phyloP scores from a whole-genome alignment of 2,888 invertebrate species.

The Brachynemurus nebulosus region DNA sequence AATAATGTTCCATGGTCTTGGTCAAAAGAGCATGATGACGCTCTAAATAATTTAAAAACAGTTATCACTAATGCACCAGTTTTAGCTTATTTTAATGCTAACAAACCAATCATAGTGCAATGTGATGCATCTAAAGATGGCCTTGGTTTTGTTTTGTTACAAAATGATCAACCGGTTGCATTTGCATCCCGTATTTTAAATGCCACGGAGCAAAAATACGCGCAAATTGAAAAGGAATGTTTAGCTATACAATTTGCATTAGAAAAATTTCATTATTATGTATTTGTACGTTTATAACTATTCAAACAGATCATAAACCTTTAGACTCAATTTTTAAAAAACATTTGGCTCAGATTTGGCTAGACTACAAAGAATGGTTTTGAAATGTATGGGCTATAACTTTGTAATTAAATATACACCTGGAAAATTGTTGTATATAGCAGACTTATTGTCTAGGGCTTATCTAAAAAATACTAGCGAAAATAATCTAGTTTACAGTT shows the following conservation, averaged over 20 bases:
- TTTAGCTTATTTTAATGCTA: background rate
- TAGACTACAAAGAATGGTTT: background rate
- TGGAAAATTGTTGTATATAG: background rate
- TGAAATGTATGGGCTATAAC: constrained; percentile 4
- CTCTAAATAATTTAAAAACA: background rate
- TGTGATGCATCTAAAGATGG: background rate
- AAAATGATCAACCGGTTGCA: background rate
- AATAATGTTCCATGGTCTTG: background rate
- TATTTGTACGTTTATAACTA: background rate
- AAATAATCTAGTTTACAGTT: too few relatives aligned
- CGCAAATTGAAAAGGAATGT: background rate
- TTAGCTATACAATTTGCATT: background rate
- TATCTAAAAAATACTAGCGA: background rate
- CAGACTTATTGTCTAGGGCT: background rate
- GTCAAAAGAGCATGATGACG: background rate
- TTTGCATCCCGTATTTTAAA: background rate
- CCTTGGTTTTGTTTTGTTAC: background rate
- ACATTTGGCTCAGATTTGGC: background rate
- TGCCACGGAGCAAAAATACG: background rate
- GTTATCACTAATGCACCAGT: background rate
- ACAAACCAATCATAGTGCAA: background rate
- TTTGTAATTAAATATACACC: background rate
- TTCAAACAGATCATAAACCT: background rate
- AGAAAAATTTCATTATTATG: background rate
- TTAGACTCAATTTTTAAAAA: background rate